Conservation (phyloP, 2,113 vertebrate species). For the Silurus glanis region DNA sequence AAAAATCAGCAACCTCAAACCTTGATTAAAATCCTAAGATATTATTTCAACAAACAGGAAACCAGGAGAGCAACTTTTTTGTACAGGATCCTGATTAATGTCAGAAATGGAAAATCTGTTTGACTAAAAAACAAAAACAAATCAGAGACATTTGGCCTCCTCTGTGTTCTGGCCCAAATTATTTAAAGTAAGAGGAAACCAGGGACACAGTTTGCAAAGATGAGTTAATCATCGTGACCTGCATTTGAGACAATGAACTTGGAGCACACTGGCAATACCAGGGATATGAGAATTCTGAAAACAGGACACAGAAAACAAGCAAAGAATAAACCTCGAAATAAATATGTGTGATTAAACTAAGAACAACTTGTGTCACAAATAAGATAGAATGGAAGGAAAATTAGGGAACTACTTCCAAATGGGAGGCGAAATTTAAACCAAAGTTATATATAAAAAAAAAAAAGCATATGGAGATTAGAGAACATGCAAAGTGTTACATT, state of each 20-base stretch:
- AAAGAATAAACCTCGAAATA: not conserved
- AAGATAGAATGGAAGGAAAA: not conserved
- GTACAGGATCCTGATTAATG: too few species aligned
- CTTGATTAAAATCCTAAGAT: too few species aligned
- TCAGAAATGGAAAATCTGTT: too few species aligned
- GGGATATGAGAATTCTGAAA: not conserved
- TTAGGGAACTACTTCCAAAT: not conserved
- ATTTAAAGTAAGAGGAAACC: too few species aligned
- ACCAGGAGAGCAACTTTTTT: too few species aligned
- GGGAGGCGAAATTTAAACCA: not conserved
- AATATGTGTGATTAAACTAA: not conserved
- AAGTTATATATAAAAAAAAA: not conserved
- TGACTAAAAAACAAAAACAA: too few species aligned
- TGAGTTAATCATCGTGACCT: too few species aligned
- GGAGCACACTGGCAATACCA: not conserved
- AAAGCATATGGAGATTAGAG: not conserved
- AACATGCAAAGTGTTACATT: not conserved
- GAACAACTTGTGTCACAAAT: not conserved
- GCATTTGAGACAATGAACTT: not conserved
- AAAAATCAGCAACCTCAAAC: too few species aligned
- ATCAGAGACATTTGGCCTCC: too few species aligned
- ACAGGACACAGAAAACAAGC: not conserved
- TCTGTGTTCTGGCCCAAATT: too few species aligned
- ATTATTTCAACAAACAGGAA: too few species aligned
- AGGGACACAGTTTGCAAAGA: too few species aligned